A percentile compares a stretch with the other conserved stretches of the same genome.
Evolutionary conservation across 1,140 invertebrate genomes (phyloP).

Genomic region (Formica exsecta): DNA sequence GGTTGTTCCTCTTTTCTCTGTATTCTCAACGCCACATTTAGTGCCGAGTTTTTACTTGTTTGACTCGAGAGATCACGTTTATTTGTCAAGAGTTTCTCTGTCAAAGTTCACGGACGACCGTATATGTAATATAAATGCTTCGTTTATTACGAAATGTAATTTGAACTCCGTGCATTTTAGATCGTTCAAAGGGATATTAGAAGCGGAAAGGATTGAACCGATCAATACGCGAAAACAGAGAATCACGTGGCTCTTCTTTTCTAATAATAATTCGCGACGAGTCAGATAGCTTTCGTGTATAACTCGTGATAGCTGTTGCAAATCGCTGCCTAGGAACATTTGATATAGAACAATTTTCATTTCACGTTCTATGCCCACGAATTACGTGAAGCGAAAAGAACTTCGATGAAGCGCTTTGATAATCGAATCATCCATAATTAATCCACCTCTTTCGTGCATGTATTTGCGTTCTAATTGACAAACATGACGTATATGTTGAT

Average conservation of each 20-base stretch:
- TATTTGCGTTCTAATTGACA: constrained; percentile 29
- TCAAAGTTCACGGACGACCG: constrained; percentile 3
- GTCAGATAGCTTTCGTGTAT: neutral
- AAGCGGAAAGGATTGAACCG: neutral
- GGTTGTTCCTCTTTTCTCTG: too few species aligned
- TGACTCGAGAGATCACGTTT: neutral
- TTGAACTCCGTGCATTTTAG: neutral
- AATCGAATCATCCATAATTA: constrained; percentile 39
- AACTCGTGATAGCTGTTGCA: neutral
- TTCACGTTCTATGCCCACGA: constrained; percentile 5
- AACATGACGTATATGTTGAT: neutral
- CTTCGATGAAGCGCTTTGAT: neutral
- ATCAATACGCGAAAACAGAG: constrained; percentile 13
- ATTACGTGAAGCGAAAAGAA: constrained; percentile 3
- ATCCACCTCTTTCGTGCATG: constrained; percentile 25
- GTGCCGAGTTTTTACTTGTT: neutral
- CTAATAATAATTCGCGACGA: neutral
- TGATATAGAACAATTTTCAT: neutral
- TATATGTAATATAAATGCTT: neutral
- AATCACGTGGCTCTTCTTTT: neutral
- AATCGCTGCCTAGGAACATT: neutral
- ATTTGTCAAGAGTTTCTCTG: constrained; percentile 6
- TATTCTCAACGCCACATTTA: neutral
- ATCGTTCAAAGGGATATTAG: neutral
- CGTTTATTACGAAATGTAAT: neutral